Evolutionary conservation across 2,797 vertebrate species (phyloP).

Genomic region (Macrochelys suwanniensis): DNA sequence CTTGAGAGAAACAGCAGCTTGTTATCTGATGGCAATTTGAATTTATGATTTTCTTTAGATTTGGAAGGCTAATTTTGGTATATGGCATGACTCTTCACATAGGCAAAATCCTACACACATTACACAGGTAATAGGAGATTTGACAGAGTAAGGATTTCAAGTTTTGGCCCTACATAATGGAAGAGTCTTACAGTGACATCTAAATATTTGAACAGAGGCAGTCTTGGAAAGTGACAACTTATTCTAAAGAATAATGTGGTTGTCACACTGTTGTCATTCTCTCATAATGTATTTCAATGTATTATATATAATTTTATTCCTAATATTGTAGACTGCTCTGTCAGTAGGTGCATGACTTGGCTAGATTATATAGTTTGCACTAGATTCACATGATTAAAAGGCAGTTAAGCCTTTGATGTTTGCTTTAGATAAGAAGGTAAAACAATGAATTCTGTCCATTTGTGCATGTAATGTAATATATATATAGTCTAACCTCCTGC

Average conservation of each 20-base stretch:
- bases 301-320: conserved; percentile 9
- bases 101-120: background rate
- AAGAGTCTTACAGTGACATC: background rate
- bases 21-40: conserved; percentile 18
- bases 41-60: background rate
- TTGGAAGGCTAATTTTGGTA: background rate
- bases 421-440: background rate
- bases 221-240: background rate
- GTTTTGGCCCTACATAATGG: background rate
- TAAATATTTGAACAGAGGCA: background rate
- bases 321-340: background rate
- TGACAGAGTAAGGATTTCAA: background rate
- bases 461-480: background rate
- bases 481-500: background rate
- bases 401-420: background rate
- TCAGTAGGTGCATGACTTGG: background rate
- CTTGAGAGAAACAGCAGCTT: conserved; percentile 11
- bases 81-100: background rate
- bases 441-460: conserved; percentile 7
- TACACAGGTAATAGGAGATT: background rate
- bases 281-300: background rate
- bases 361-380: background rate
- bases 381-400: background rate
- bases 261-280: background rate
- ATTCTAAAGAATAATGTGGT: background rate